A percentile compares a stretch with the other conserved stretches of the same genome.
phyloP scores from a whole-genome alignment of 2,888 invertebrate genomes.

The Saturnia pavonia region DNA sequence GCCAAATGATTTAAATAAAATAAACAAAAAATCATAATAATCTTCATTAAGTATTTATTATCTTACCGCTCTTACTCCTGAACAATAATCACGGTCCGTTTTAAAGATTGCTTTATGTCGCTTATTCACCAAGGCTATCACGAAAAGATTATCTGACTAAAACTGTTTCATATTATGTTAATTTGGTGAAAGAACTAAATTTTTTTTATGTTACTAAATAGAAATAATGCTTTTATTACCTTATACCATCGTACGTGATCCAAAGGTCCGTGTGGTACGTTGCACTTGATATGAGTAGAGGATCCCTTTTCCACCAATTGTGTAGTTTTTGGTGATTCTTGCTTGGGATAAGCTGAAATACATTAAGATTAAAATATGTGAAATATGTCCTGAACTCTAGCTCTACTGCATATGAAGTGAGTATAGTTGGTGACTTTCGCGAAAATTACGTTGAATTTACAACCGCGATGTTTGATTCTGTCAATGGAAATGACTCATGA shows the following conservation, averaged over 20 bases:
- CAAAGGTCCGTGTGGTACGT: slow-evolving; percentile 34
- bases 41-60: too few relatives aligned
- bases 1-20: not conserved
- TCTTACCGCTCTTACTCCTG: too few relatives aligned
- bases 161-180: not conserved
- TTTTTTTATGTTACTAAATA: not conserved
- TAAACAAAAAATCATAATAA: not conserved
- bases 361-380: not conserved
- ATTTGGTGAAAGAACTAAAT: not conserved
- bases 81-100: too few relatives aligned
- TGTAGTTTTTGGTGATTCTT: slow-evolving; percentile 23
- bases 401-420: too few relatives aligned
- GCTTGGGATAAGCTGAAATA: slow-evolving; percentile 41
- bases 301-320: slow-evolving; percentile 36
- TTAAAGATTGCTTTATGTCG: too few relatives aligned
- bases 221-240: slow-evolving; percentile 36
- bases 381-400: not conserved
- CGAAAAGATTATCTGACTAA: too few relatives aligned
- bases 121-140: too few relatives aligned
- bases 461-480: not conserved
- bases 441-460: not conserved
- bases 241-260: slow-evolving; percentile 56
- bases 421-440: too few relatives aligned
- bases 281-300: slow-evolving; percentile 39
- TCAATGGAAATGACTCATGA: not conserved